Evolutionary conservation across 2,113 vertebrate genomes (phyloP).

Genomic region (Laticauda laticaudata): DNA sequence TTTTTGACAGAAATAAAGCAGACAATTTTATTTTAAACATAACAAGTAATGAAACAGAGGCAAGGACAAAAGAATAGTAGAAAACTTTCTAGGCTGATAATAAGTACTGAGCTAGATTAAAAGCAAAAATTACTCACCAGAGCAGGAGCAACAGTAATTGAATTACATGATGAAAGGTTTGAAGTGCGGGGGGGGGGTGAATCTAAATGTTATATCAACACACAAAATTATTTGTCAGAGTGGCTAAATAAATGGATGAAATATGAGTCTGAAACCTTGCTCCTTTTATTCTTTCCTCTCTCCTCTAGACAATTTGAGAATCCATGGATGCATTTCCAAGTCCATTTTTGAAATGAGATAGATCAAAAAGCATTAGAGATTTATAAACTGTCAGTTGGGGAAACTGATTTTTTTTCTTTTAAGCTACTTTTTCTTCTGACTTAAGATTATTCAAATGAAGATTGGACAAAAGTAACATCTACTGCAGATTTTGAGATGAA

Average conservation of each 20-base stretch:
- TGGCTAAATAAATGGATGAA: conserved; percentile 53
- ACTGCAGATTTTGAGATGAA: background rate
- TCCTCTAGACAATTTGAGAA: conserved; percentile 56
- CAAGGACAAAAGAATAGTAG: conserved; percentile 16
- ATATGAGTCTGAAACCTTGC: conserved; percentile 35
- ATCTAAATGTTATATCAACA: conserved; percentile 62
- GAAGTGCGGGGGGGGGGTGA: conserved; percentile 39
- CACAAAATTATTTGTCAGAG: conserved; percentile 58
- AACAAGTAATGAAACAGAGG: conserved; percentile 34
- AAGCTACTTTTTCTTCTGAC: conserved; percentile 56
- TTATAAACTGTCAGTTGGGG: conserved; percentile 65
- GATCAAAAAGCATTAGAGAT: conserved; percentile 62
- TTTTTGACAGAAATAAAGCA: conserved; percentile 43
- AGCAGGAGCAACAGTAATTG: conserved; percentile 70
- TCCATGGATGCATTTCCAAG: conserved; percentile 62
- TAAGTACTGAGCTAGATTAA: conserved; percentile 62
- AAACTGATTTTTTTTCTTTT: conserved; percentile 55
- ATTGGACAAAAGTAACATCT: background rate
- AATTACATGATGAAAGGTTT: conserved; percentile 68
- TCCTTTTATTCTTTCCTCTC: conserved; percentile 11
- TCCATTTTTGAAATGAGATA: conserved; percentile 65
- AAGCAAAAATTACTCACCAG: conserved; percentile 66
- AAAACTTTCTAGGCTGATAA: conserved; percentile 51
- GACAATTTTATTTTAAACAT: conserved; percentile 31
- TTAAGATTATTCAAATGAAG: conserved; percentile 60